These are phyloP conservation scores for Exocentrus adspersus DNA, from an alignment of 2,888 invertebrate genomes.

Conservation along the genomic window DNA sequence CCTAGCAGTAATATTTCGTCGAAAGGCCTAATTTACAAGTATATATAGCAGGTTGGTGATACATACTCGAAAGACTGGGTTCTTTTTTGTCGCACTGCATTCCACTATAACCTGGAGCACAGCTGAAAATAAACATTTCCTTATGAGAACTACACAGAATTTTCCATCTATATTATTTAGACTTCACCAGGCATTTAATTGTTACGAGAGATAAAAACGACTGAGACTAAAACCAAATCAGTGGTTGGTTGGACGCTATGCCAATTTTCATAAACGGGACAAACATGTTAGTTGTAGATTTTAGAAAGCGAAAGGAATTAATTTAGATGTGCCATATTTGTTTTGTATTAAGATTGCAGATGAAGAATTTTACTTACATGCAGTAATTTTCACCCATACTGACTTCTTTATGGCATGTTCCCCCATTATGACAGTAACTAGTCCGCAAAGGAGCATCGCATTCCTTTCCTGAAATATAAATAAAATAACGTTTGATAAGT, in stretches of 20 bases:
- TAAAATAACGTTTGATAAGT: background rate
- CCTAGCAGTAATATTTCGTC: constrained; percentile 81
- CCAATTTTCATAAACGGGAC: no score
- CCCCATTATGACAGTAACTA: constrained; percentile 87
- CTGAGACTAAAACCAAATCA: no score
- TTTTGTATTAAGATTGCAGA: no score
- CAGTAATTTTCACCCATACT: constrained; percentile 84
- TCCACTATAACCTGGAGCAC: constrained; percentile 83
- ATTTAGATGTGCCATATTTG: no score
- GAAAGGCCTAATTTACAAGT: constrained; percentile 83
- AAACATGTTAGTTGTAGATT: no score
- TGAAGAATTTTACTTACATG: constrained; percentile 75
- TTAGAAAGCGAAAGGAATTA: no score
- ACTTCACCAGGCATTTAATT: no score
- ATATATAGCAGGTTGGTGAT: constrained; percentile 71
- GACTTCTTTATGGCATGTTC: constrained; percentile 84
- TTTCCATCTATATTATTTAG: no score
- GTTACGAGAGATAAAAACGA: background rate
- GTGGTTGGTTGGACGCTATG: no score
- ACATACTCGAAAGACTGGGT: constrained; percentile 81
- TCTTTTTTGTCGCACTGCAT: constrained; percentile 84
- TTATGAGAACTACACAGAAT: background rate
- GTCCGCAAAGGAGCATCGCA: constrained; percentile 38
- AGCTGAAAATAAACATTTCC: constrained; percentile 65
- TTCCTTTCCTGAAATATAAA: constrained; percentile 49